phyloP scores from a whole-genome alignment of 1,140 invertebrate species.

The silkworm (Bombyx mori) region DNA sequence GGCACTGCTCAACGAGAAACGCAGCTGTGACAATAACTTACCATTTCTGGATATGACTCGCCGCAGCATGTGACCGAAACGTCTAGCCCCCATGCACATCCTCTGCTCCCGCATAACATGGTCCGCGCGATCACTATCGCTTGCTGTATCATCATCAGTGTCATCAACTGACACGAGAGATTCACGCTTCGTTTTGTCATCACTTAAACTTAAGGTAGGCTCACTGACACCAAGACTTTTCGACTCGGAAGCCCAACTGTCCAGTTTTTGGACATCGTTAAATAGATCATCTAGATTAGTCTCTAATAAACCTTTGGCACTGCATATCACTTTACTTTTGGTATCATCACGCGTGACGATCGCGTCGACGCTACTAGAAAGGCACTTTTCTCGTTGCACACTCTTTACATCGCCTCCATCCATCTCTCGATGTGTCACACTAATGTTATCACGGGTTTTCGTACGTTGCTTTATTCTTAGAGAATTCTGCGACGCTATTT shows the following conservation, averaged over 20 bases:
- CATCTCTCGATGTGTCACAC: slow-evolving; percentile 20
- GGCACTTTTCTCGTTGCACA: slow-evolving; percentile 35
- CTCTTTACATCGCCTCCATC: slow-evolving; percentile 27
- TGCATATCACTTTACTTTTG: slow-evolving; percentile 63
- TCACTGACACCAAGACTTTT: slow-evolving; percentile 59
- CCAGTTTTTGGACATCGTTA: slow-evolving; percentile 42
- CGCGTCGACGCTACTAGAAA: slow-evolving; percentile 56
- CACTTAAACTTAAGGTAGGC: slow-evolving; percentile 44
- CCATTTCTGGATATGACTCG: slow-evolving; percentile 62
- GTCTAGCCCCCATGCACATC: slow-evolving; percentile 55
- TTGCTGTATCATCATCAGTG: slow-evolving; percentile 46
- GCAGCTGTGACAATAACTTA: slow-evolving; percentile 22
- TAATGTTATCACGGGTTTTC: slow-evolving; percentile 44
- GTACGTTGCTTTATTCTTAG: slow-evolving; percentile 47
- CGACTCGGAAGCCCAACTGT: slow-evolving; percentile 39
- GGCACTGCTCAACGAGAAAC: not conserved
- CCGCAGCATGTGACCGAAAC: slow-evolving; percentile 55
- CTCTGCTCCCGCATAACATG: slow-evolving; percentile 49
- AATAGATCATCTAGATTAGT: slow-evolving; percentile 67
- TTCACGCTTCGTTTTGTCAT: slow-evolving; percentile 34
- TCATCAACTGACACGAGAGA: slow-evolving; percentile 54
- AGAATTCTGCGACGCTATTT: slow-evolving; percentile 43
- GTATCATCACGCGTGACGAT: slow-evolving; percentile 44
- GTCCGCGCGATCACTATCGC: slow-evolving; percentile 54
- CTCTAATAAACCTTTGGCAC: slow-evolving; percentile 70